phyloP scores from a whole-genome alignment of 2,113 vertebrate species.

The cat (Felis catus) region DNA sequence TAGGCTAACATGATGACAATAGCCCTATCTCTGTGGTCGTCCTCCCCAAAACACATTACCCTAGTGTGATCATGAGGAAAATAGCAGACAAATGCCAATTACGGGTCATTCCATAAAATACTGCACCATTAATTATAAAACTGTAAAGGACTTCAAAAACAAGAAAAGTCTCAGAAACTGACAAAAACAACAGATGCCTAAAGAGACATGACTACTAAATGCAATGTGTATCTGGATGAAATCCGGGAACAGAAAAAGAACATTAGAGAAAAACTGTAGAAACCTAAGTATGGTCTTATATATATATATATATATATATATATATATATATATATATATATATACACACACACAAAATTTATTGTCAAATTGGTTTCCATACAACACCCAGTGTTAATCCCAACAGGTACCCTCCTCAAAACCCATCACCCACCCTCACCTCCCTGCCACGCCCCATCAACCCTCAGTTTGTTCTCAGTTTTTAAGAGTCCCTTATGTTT shows the following conservation, averaged over 20 bases:
- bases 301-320: too few relatives aligned
- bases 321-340: too few relatives aligned
- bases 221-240: not conserved
- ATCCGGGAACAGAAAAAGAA: not conserved
- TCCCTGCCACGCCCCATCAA: too few relatives aligned
- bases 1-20: not conserved
- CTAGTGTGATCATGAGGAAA: not conserved
- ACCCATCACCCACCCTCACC: too few relatives aligned
- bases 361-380: too few relatives aligned
- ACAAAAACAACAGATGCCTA: not conserved
- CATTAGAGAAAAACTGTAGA: not conserved
- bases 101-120: not conserved
- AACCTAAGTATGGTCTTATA: not conserved
- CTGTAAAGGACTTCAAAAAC: not conserved
- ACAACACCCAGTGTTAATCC: too few relatives aligned
- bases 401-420: too few relatives aligned
- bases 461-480: too few relatives aligned
- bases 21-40: not conserved
- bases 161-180: not conserved
- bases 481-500: too few relatives aligned
- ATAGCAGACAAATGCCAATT: not conserved
- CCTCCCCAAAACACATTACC: not conserved
- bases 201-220: not conserved
- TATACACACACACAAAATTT: too few relatives aligned
- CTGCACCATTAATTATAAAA: conserved; percentile 17